These are phyloP conservation scores for Chloroceryle inda DNA, from an alignment of 2,797 vertebrate genomes.

Conservation along the genomic window DNA sequence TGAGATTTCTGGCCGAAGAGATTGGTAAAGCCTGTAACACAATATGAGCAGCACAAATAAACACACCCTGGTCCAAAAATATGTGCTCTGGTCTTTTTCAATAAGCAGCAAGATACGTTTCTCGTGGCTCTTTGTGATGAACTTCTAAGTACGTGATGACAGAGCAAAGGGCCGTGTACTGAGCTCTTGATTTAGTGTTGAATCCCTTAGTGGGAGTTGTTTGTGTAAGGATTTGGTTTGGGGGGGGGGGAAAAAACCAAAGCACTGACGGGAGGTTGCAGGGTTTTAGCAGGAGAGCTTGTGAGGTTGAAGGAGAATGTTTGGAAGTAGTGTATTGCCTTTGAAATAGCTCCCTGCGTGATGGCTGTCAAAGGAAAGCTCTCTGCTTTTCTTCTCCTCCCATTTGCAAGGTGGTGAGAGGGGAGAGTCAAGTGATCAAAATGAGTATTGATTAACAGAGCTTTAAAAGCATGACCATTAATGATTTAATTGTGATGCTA, in stretches of 20 bases:
- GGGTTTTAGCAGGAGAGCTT: background rate
- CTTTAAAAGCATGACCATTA: background rate
- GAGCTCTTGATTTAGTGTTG: background rate
- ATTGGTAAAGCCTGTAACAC: background rate
- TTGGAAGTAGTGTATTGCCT: background rate
- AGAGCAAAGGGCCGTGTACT: background rate
- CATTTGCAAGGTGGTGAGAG: background rate
- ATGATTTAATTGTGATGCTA: background rate
- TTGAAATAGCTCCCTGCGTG: accelerated
- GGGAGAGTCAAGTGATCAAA: background rate
- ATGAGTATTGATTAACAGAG: background rate
- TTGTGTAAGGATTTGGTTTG: background rate
- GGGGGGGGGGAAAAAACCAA: background rate
- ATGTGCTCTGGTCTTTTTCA: background rate
- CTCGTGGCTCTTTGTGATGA: background rate
- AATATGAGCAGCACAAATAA: accelerated
- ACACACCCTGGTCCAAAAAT: background rate
- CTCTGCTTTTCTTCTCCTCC: background rate
- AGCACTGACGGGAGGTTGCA: background rate
- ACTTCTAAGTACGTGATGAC: background rate
- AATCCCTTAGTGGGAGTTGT: background rate
- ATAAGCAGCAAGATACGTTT: background rate
- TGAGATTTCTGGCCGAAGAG: background rate
- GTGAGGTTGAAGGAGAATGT: background rate
- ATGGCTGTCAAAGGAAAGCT: background rate